Conservation (phyloP, 2,797 vertebrate species). For the Acipenser oxyrinchus region DNA sequence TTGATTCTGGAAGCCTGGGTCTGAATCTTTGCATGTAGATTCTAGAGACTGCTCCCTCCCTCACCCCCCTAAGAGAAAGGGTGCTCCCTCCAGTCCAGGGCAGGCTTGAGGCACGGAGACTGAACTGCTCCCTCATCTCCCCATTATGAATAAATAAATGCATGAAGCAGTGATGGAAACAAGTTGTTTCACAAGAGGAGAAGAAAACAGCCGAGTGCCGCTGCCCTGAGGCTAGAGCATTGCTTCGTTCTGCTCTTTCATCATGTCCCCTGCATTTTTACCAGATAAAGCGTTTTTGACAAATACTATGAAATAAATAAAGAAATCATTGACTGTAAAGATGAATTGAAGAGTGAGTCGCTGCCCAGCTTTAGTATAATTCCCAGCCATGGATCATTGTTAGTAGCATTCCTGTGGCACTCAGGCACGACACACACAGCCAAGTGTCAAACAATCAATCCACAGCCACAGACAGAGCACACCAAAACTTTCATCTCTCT, state of each 20-base stretch:
- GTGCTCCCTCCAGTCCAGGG: too few relatives aligned
- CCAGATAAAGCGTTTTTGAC: conserved; percentile 45
- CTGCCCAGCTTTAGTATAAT: conserved; percentile 60
- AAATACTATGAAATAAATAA: conserved; percentile 60
- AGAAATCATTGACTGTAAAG: conserved; percentile 55
- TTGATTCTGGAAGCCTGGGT: too few relatives aligned
- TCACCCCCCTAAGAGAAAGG: too few relatives aligned
- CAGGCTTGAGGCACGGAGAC: too few relatives aligned
- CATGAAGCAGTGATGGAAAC: too few relatives aligned
- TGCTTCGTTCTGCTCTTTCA: too few relatives aligned
- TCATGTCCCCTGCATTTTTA: conserved; percentile 21
- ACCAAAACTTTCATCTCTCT: conserved; percentile 7
- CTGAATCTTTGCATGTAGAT: too few relatives aligned
- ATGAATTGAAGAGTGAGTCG: conserved; percentile 52
- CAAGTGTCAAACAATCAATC: conserved; percentile 54
- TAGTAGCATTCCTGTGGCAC: conserved; percentile 51
- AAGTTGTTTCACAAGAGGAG: too few relatives aligned
- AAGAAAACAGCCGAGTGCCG: too few relatives aligned
- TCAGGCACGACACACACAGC: conserved; percentile 50
- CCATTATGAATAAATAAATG: too few relatives aligned
- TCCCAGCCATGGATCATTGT: conserved; percentile 60
- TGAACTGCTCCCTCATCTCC: too few relatives aligned
- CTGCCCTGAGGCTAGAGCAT: too few relatives aligned
- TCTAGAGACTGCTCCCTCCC: background rate
- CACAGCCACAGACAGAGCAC: conserved; percentile 8